phyloP scores from a whole-genome alignment of 2,113 vertebrate species.

The Hydrolagus affinis region DNA sequence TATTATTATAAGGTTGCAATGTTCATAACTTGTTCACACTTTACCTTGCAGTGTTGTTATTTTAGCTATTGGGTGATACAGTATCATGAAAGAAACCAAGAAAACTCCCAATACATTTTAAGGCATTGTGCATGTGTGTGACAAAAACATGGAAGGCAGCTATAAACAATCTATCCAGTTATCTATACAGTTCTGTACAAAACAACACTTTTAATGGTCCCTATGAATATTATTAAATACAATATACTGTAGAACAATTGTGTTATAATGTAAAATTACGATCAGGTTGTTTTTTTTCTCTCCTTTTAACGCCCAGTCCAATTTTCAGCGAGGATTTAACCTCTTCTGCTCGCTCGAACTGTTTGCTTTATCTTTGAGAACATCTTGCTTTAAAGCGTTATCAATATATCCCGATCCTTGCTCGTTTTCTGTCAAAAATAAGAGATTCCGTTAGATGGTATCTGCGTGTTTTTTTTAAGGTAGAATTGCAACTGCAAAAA shows the following conservation, averaged over 20 bases:
- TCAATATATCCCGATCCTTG: conserved; percentile 76
- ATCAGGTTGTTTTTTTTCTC: conserved; percentile 48
- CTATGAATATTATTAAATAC: conserved; percentile 50
- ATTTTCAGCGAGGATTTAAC: conserved; percentile 81
- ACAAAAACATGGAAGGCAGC: not conserved
- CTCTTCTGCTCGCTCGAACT: conserved; percentile 60
- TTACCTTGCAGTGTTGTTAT: too few relatives aligned
- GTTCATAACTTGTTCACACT: too few relatives aligned
- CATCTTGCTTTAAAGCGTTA: conserved; percentile 54
- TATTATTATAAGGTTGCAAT: too few relatives aligned
- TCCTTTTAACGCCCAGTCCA: conserved; percentile 39
- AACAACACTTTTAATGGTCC: conserved; percentile 8
- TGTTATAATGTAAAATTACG: conserved; percentile 51
- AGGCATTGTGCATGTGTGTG: conserved; percentile 8
- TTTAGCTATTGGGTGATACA: too few relatives aligned
- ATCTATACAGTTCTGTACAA: conserved; percentile 14
- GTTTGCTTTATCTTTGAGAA: conserved; percentile 51
- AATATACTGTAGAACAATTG: conserved; percentile 44
- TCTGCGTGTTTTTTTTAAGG: too few relatives aligned
- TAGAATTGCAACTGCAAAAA: conserved; percentile 45
- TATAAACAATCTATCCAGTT: conserved; percentile 13
- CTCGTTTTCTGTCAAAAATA: conserved; percentile 51
- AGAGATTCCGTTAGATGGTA: too few relatives aligned
- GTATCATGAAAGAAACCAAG: too few relatives aligned
- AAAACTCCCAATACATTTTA: not conserved